These are phyloP conservation scores for Polyommatus icarus DNA, from an alignment of 2,888 invertebrate genomes.

Conservation along the genomic window DNA sequence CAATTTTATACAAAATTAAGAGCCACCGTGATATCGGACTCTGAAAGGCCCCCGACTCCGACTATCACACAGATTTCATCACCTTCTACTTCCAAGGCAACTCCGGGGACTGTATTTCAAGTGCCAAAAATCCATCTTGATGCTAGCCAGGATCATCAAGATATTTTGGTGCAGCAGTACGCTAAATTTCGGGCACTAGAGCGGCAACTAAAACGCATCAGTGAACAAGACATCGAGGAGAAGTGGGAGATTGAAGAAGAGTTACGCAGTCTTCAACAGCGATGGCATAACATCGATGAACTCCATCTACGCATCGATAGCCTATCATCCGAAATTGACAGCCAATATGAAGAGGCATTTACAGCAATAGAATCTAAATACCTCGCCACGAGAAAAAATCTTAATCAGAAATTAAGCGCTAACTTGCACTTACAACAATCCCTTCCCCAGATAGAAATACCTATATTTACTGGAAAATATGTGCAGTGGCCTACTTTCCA, in stretches of 20 bases:
- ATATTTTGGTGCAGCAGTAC: no score
- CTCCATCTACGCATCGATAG: not conserved
- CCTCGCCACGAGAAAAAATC: not conserved
- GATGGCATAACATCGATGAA: not conserved
- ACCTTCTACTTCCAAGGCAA: no score
- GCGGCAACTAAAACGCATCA: not conserved
- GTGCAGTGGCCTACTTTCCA: not conserved
- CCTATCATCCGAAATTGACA: conserved; percentile 4
- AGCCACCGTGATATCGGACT: no score
- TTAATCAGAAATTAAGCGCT: not conserved
- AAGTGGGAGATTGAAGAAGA: conserved; percentile 5
- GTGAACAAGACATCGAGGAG: not conserved
- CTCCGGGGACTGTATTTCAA: no score
- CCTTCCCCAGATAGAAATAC: conserved; percentile 4
- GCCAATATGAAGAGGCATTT: not conserved
- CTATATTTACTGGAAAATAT: conserved; percentile 21
- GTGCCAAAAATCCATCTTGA: no score
- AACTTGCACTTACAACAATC: not conserved
- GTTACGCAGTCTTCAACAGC: no score
- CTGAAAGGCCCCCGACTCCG: no score
- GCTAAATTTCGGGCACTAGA: not conserved
- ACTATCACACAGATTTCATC: no score
- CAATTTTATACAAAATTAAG: no score
- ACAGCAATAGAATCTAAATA: not conserved
- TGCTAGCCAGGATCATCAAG: no score